A percentile compares a stretch with the other conserved stretches of the same genome.
These are phyloP conservation scores for Zeuzera pyrina DNA, from an alignment of 2,888 invertebrate species.

Conservation along the genomic window DNA sequence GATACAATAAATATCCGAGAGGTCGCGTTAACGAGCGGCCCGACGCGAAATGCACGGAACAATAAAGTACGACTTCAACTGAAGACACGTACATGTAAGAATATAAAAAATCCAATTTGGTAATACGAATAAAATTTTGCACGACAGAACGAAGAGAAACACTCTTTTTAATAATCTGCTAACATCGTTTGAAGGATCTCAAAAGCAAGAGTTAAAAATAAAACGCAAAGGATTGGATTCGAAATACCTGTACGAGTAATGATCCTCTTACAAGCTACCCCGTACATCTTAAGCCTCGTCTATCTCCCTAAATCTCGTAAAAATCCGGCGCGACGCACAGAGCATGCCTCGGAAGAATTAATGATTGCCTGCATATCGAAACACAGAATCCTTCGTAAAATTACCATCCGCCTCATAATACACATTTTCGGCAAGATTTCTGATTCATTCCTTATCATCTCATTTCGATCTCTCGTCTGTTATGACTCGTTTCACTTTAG, in stretches of 20 bases:
- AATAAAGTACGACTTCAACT: constrained; percentile 59
- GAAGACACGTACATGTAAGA: constrained; percentile 40
- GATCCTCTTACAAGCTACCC: constrained; percentile 41
- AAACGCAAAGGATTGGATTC: constrained; percentile 13
- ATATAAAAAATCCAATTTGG: constrained; percentile 39
- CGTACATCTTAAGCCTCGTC: constrained; percentile 46
- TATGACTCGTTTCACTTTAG: constrained; percentile 53
- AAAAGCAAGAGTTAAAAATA: constrained; percentile 11
- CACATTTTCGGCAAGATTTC: constrained; percentile 67
- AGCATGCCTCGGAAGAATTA: constrained; percentile 37
- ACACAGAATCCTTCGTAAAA: constrained; percentile 62
- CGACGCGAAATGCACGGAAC: constrained; percentile 54
- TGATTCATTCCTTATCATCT: constrained; percentile 60
- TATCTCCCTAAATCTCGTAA: constrained; percentile 57
- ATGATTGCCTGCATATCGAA: constrained; percentile 67
- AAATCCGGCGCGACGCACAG: constrained; percentile 43
- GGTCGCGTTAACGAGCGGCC: constrained; percentile 65
- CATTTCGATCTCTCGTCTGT: constrained; percentile 66
- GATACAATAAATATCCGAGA: constrained; percentile 68
- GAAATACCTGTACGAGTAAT: constrained; percentile 33
- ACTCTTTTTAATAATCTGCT: constrained; percentile 1
- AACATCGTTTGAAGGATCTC: constrained; percentile 1
- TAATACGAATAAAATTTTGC: constrained; percentile 12
- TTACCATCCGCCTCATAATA: constrained; percentile 57
- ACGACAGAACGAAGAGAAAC: too few species aligned